Evolutionary conservation across 2,888 invertebrate genomes (phyloP).

Genomic region (Philhelius pedissequus): DNA sequence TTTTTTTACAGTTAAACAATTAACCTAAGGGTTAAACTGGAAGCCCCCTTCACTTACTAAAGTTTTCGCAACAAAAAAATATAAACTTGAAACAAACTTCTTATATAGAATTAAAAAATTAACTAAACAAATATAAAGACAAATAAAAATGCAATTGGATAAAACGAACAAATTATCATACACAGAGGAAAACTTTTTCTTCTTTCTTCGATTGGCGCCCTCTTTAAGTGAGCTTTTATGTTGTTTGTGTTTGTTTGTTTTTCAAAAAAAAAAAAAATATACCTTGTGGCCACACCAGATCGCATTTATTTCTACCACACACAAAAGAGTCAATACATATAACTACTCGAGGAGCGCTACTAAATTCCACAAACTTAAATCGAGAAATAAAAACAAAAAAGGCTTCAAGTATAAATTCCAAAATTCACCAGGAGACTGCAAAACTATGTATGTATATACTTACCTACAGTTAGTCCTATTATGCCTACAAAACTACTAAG

Average conservation of each 20-base stretch:
- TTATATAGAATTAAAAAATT: not conserved
- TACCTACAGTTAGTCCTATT: not conserved
- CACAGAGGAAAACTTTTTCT: slow-evolving; percentile 16
- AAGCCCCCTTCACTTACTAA: too few species aligned
- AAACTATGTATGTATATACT: too few species aligned
- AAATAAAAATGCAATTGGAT: not conserved
- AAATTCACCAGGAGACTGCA: not conserved
- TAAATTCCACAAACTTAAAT: slow-evolving; percentile 14
- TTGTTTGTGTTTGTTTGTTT: not conserved
- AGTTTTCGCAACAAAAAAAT: too few species aligned
- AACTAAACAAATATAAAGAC: not conserved
- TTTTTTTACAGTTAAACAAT: too few species aligned
- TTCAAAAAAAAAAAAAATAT: not conserved
- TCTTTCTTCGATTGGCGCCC: not conserved
- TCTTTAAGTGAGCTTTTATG: not conserved
- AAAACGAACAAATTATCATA: not conserved
- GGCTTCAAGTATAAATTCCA: slow-evolving; percentile 5
- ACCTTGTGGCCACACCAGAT: slow-evolving; percentile 60
- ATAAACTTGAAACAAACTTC: slow-evolving; percentile 25
- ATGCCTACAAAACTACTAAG: not conserved
- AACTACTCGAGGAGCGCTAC: not conserved
- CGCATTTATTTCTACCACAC: slow-evolving; percentile 28
- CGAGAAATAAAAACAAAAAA: not conserved
- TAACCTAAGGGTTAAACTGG: too few species aligned
- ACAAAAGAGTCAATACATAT: not conserved